These are phyloP conservation scores for Phalacrocorax brasilianus DNA, from an alignment of 2,113 vertebrate species.

Conservation along the genomic window DNA sequence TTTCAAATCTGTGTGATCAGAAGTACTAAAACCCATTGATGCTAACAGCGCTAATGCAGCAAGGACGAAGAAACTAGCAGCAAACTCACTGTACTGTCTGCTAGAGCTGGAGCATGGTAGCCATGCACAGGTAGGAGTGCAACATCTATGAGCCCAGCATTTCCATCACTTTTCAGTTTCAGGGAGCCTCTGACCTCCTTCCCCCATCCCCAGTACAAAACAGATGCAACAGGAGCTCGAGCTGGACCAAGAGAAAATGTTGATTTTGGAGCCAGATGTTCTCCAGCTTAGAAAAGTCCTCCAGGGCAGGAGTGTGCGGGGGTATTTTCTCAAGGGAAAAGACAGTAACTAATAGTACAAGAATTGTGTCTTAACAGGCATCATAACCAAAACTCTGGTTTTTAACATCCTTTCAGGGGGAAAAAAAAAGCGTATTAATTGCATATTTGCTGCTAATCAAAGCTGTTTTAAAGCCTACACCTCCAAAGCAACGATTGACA, in stretches of 20 bases:
- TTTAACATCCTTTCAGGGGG: not conserved
- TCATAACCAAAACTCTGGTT: not conserved
- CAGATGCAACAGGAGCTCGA: not conserved
- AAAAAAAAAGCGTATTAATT: not conserved
- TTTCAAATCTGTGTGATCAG: not conserved
- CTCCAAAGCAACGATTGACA: rapidly evolving
- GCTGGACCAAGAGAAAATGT: not conserved
- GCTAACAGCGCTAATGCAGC: not conserved
- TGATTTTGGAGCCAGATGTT: not conserved
- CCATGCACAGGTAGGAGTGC: not conserved
- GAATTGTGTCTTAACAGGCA: not conserved
- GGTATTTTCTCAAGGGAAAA: not conserved
- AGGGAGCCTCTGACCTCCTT: not conserved
- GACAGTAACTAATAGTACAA: not conserved
- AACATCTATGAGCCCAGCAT: not conserved
- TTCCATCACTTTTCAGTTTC: not conserved
- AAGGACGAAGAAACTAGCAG: not conserved
- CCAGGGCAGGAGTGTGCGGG: not conserved
- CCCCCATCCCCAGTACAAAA: no score
- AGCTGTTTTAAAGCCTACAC: not conserved
- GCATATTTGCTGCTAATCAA: not conserved
- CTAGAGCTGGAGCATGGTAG: not conserved
- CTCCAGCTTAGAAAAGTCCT: not conserved
- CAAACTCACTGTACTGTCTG: not conserved
- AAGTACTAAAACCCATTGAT: not conserved